Conservation (phyloP, 2,113 vertebrate species). For the Ictidomys tridecemlineatus region DNA sequence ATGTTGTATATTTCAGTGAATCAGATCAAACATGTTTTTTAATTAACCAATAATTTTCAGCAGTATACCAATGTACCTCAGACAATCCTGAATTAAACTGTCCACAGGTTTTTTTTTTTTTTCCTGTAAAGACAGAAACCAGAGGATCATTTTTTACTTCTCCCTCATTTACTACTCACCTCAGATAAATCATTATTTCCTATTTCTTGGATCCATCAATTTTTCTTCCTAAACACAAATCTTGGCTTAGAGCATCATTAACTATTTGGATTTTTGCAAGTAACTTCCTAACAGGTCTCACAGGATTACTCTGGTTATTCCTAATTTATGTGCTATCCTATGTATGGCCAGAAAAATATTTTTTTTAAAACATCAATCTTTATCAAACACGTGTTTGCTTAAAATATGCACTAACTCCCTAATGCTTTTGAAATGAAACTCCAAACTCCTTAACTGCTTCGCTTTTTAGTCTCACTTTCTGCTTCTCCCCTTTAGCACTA, state of each 20-base stretch:
- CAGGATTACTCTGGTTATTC: background rate
- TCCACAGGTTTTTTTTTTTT: background rate
- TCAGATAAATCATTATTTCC: background rate
- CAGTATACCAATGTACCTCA: too few relatives aligned
- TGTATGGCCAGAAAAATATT: background rate
- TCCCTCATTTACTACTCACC: background rate
- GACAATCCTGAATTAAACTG: too few relatives aligned
- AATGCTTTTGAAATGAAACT: conserved; percentile 47
- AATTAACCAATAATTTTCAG: too few relatives aligned
- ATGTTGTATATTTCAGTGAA: background rate
- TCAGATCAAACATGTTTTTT: background rate
- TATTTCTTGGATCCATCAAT: background rate
- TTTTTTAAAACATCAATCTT: conserved; percentile 21
- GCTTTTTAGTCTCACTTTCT: background rate
- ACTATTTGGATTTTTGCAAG: background rate
- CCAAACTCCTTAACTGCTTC: background rate
- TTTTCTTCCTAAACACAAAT: background rate
- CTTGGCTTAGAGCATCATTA: background rate
- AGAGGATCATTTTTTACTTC: background rate
- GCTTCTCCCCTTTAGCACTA: background rate
- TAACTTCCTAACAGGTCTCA: conserved; percentile 33
- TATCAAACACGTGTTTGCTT: background rate
- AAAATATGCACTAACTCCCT: conserved; percentile 28
- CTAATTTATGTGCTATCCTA: background rate
- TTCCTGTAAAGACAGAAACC: background rate